phyloP scores from a whole-genome alignment of 2,113 vertebrate species.

The Colossoma macropomum region DNA sequence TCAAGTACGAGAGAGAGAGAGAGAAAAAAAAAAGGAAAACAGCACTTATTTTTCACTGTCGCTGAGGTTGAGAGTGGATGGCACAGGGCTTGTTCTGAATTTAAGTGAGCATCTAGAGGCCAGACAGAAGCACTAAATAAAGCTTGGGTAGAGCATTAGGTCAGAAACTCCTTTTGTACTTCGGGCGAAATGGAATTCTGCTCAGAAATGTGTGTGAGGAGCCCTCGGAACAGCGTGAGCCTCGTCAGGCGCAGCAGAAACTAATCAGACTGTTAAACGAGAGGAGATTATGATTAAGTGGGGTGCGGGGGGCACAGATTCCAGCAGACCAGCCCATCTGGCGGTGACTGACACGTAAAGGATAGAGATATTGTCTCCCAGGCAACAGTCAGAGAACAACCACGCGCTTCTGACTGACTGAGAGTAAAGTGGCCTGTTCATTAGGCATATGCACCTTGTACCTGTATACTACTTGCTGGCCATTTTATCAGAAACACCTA shows the following conservation, averaged over 20 bases:
- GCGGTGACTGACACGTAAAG: constrained; percentile 65
- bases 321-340: constrained; percentile 83
- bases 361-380: constrained; percentile 70
- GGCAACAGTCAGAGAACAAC: constrained; percentile 61
- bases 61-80: neutral
- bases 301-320: constrained; percentile 65
- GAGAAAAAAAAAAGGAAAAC: neutral
- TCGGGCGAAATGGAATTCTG: neutral
- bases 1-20: neutral
- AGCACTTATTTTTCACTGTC: neutral
- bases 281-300: constrained; percentile 23
- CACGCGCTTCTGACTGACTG: neutral
- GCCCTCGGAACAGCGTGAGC: constrained; percentile 25
- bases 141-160: neutral
- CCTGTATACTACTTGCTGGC: no score
- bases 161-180: neutral
- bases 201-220: constrained; percentile 7
- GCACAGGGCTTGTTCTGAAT: neutral
- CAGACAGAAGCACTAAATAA: neutral
- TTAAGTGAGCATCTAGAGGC: neutral
- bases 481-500: neutral
- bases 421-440: no score
- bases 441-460: no score
- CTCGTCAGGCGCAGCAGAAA: constrained; percentile 40
- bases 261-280: constrained; percentile 50